Conservation (phyloP, 2,113 vertebrate genomes). For the Furnarius figulus region DNA sequence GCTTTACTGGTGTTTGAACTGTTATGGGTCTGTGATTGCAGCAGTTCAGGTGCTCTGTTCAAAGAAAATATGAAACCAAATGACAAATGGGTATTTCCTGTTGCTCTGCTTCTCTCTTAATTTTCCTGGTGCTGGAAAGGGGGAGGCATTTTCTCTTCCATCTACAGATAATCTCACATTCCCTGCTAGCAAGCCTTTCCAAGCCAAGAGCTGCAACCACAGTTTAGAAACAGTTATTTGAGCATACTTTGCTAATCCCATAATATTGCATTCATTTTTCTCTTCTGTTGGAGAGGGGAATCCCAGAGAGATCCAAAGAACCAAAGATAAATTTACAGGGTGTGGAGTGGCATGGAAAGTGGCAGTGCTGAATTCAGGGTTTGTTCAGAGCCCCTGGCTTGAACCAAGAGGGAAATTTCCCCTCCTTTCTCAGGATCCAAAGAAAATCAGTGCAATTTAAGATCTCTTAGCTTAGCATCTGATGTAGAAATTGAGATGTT, state of each 20-base stretch:
- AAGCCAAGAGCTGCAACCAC: background rate
- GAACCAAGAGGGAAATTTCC: background rate
- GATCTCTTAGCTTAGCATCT: background rate
- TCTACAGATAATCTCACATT: background rate
- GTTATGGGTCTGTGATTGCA: background rate
- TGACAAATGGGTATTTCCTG: background rate
- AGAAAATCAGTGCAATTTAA: background rate
- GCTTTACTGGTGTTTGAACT: background rate
- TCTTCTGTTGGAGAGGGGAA: background rate
- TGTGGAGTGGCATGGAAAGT: background rate
- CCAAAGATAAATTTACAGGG: background rate
- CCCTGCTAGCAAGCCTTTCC: background rate
- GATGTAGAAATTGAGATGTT: background rate
- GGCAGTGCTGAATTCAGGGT: background rate
- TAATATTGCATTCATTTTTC: background rate
- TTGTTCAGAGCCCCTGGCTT: background rate
- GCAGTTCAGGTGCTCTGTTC: background rate
- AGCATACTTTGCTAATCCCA: background rate
- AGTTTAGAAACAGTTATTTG: background rate
- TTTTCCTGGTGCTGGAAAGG: background rate
- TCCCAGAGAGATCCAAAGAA: background rate
- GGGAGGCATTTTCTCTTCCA: background rate
- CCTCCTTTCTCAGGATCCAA: background rate
- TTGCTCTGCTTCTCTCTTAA: background rate
- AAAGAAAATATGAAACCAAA: background rate